Conservation (phyloP, 2,797 vertebrate genomes). For the Pseudocheirus occidentalis region DNA sequence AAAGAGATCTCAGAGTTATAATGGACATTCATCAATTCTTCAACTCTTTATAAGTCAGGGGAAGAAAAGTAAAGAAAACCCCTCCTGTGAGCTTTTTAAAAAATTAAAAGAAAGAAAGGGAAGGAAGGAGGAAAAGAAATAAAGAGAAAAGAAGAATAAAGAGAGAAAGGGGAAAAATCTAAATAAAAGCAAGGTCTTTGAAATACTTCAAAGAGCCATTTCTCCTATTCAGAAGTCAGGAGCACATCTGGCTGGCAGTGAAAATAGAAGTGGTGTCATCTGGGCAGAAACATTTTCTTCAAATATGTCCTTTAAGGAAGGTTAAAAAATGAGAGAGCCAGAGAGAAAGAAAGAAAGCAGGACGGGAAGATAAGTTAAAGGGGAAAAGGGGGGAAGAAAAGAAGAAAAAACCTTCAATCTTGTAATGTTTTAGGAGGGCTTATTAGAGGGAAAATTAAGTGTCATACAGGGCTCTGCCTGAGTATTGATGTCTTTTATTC, state of each 20-base stretch:
- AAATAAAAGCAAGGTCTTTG: constrained; percentile 83
- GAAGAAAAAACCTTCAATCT: constrained; percentile 71
- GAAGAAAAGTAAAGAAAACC: constrained; percentile 74
- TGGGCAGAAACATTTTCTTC: constrained; percentile 81
- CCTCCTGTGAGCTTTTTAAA: constrained; percentile 73
- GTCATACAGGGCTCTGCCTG: constrained; percentile 83
- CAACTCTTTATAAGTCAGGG: constrained; percentile 70
- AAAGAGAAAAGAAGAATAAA: constrained; percentile 4
- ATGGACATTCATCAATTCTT: background rate
- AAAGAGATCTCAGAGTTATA: background rate
- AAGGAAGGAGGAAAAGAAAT: constrained; percentile 56
- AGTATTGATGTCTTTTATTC: constrained; percentile 86
- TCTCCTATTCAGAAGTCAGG: constrained; percentile 81
- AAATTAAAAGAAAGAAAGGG: constrained; percentile 70
- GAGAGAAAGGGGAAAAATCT: constrained; percentile 58
- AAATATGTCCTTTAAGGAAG: constrained; percentile 80
- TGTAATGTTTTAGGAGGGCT: constrained; percentile 86
- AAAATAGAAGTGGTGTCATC: constrained; percentile 85
- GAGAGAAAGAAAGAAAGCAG: constrained; percentile 51
- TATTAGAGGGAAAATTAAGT: constrained; percentile 87
- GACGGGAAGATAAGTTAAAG: constrained; percentile 71
- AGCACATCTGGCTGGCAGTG: constrained; percentile 85
- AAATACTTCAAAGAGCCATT: constrained; percentile 85
- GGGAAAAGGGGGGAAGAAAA: constrained; percentile 44
- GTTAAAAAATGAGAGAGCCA: constrained; percentile 34